A percentile compares a stretch with the other conserved stretches of the same genome.
Conservation (phyloP, 2,888 invertebrate genomes). For the Baccha elongata region DNA sequence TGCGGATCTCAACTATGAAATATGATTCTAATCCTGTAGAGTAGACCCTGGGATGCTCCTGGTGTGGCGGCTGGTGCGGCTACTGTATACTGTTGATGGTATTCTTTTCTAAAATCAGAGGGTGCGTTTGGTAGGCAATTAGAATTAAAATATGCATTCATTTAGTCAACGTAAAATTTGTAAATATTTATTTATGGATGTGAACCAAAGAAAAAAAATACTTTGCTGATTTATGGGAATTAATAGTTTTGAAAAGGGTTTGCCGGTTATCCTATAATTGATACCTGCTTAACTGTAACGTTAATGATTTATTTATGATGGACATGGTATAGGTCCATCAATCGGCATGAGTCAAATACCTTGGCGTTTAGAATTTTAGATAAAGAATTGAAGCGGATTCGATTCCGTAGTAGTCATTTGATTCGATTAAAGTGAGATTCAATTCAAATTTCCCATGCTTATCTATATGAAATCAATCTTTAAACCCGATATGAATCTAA, state of each 20-base stretch:
- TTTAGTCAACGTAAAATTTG: conserved; percentile 11
- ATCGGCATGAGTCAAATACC: too few relatives aligned
- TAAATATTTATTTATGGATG: conserved; percentile 34
- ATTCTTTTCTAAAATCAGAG: conserved; percentile 37
- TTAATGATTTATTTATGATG: too few relatives aligned
- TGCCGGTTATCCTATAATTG: conserved; percentile 5
- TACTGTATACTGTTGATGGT: conserved; percentile 24
- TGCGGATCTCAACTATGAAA: conserved; percentile 72
- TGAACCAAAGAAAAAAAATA: conserved; percentile 14
- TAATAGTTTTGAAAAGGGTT: neutral
- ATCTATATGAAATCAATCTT: too few relatives aligned
- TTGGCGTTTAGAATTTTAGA: too few relatives aligned
- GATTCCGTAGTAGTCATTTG: too few relatives aligned
- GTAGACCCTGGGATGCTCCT: conserved; percentile 3
- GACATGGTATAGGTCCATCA: too few relatives aligned
- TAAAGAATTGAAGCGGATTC: too few relatives aligned
- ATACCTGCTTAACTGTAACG: too few relatives aligned
- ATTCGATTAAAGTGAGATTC: too few relatives aligned
- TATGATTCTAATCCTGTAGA: conserved; percentile 65
- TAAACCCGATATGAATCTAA: too few relatives aligned
- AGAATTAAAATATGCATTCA: conserved; percentile 43
- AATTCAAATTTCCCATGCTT: too few relatives aligned
- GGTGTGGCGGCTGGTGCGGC: neutral
- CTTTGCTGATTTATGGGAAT: conserved; percentile 19
- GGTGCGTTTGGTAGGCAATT: conserved; percentile 29